Evolutionary conservation across 2,113 vertebrate species (phyloP).

Genomic region (Scalopus aquaticus): DNA sequence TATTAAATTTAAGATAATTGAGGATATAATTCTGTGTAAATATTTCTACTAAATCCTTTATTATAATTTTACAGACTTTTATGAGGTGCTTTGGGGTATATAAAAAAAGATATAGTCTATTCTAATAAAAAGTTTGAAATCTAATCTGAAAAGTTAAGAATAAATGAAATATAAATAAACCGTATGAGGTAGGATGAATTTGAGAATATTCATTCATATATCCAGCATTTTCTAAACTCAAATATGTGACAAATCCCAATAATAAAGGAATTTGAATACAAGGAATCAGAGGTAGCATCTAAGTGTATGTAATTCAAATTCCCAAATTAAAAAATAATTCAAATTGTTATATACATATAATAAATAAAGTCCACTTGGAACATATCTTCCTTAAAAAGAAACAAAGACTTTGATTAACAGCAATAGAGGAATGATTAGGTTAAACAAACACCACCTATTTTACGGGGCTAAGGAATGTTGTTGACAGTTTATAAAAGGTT

Average conservation of each 20-base stretch:
- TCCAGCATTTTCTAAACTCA: neutral
- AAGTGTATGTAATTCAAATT: neutral
- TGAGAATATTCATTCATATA: neutral
- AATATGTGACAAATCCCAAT: neutral
- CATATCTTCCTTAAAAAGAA: neutral
- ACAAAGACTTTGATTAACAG: neutral
- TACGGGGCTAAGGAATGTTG: neutral
- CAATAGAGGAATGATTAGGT: neutral
- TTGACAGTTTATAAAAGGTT: neutral
- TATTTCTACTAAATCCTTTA: neutral
- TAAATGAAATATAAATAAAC: neutral
- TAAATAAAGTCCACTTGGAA: neutral
- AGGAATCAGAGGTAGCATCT: neutral
- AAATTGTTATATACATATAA: neutral
- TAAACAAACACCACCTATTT: neutral
- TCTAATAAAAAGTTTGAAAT: neutral
- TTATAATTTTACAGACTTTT: conserved; percentile 9
- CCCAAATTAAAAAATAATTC: neutral
- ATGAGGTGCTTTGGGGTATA: neutral
- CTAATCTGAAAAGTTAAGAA: neutral
- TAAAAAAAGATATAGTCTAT: neutral
- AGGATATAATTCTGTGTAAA: neutral
- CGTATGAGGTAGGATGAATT: neutral
- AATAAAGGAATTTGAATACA: neutral
- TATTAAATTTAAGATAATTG: conserved; percentile 21